phyloP scores from a whole-genome alignment of 1,140 invertebrate genomes.

The Cotesia vestalis region DNA sequence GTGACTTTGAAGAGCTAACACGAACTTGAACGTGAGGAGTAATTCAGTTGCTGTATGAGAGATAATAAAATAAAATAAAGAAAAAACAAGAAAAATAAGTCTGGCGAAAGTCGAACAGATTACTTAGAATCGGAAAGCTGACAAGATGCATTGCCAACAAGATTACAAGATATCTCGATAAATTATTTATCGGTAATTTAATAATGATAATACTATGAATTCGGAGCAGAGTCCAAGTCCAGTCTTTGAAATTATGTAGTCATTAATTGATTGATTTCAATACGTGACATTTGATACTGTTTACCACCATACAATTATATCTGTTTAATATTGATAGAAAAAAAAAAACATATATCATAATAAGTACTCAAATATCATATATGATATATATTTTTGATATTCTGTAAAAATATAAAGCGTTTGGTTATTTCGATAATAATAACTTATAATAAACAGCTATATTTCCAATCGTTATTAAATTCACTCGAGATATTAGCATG shows the following conservation, averaged over 20 bases:
- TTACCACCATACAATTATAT: too few species aligned
- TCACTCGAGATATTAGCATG: too few species aligned
- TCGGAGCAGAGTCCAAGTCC: slow-evolving; percentile 17
- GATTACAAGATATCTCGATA: slow-evolving; percentile 29
- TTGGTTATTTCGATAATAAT: too few species aligned
- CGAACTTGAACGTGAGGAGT: slow-evolving; percentile 26
- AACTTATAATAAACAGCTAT: too few species aligned
- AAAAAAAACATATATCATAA: too few species aligned
- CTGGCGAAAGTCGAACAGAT: slow-evolving; percentile 33
- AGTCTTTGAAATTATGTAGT: neutral
- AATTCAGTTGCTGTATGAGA: slow-evolving; percentile 1
- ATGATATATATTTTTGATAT: too few species aligned
- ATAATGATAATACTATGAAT: slow-evolving; percentile 16
- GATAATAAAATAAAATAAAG: slow-evolving; percentile 5
- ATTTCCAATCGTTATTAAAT: too few species aligned
- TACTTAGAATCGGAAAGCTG: slow-evolving; percentile 19
- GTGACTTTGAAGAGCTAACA: slow-evolving; percentile 8
- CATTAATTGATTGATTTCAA: too few species aligned
- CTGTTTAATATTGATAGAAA: too few species aligned
- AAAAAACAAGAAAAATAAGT: slow-evolving; percentile 28
- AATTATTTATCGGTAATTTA: slow-evolving; percentile 33
- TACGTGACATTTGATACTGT: too few species aligned
- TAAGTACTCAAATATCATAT: too few species aligned
- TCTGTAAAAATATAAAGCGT: too few species aligned
- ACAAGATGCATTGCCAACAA: slow-evolving; percentile 28